A percentile compares a stretch with the other conserved stretches of the same genome.
phyloP scores from a whole-genome alignment of 2,888 invertebrate genomes.

The Megaustenia siamemsis region DNA sequence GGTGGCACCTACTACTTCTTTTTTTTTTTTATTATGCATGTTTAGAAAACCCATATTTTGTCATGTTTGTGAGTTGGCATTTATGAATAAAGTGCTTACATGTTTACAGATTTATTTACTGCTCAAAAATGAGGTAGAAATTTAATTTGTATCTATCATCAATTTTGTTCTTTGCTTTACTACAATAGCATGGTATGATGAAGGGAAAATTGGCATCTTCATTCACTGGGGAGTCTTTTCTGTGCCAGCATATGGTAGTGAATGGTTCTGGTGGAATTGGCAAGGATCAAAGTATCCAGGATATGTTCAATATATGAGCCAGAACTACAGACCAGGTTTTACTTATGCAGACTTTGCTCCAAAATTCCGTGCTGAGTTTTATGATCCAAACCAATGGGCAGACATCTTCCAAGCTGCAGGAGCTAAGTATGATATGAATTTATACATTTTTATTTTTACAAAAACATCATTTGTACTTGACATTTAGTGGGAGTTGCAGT shows the following conservation, averaged over 20 bases:
- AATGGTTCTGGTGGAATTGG: slow-evolving; percentile 91
- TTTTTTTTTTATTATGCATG: too few species aligned
- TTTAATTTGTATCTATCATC: too few species aligned
- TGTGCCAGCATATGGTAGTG: slow-evolving; percentile 81
- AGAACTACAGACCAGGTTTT: slow-evolving; percentile 57
- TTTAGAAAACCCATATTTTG: too few species aligned
- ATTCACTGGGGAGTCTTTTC: slow-evolving; percentile 81
- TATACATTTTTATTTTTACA: too few species aligned
- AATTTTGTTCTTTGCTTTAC: too few species aligned
- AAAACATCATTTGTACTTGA: too few species aligned
- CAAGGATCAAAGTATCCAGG: slow-evolving; percentile 58
- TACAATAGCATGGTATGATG: slow-evolving; percentile 80
- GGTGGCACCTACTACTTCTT: too few species aligned
- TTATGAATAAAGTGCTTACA: too few species aligned
- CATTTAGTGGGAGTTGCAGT: too few species aligned
- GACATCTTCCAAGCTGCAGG: slow-evolving; percentile 56
- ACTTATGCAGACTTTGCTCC: slow-evolving; percentile 59
- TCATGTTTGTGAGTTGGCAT: too few species aligned
- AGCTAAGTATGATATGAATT: slow-evolving; percentile 58
- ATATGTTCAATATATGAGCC: slow-evolving; percentile 51
- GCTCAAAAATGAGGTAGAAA: too few species aligned
- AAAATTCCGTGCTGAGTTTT: slow-evolving; percentile 59
- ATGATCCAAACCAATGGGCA: slow-evolving; percentile 51
- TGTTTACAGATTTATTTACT: too few species aligned
- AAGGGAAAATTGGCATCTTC: slow-evolving; percentile 81